These are phyloP conservation scores for Halichoerus grypus DNA, from an alignment of 2,113 vertebrate genomes.

Conservation along the genomic window DNA sequence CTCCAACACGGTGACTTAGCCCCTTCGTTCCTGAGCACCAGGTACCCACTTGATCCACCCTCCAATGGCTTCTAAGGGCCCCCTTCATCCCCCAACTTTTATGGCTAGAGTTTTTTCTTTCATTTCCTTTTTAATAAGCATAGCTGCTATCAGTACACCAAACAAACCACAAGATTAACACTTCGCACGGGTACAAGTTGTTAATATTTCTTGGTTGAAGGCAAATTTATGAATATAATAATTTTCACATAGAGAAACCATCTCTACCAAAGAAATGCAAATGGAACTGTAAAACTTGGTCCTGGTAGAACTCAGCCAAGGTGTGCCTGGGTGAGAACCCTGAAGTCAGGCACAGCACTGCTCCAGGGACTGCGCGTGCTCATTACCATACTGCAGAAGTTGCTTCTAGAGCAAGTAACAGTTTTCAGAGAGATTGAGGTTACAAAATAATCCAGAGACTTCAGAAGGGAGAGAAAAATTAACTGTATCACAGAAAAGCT, in stretches of 20 bases:
- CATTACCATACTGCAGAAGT: slow-evolving; percentile 81
- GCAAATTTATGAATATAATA: neutral
- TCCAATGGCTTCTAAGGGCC: neutral
- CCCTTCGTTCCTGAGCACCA: neutral
- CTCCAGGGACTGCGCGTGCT: slow-evolving; percentile 75
- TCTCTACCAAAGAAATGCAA: neutral
- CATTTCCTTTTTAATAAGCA: neutral
- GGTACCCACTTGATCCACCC: neutral
- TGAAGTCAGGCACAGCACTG: slow-evolving; percentile 64
- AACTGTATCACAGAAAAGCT: slow-evolving; percentile 58
- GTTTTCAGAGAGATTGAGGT: slow-evolving; percentile 78
- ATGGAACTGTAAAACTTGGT: neutral
- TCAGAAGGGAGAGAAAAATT: slow-evolving; percentile 70
- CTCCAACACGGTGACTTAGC: neutral
- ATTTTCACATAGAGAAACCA: neutral
- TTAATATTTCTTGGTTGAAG: neutral
- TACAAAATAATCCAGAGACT: slow-evolving; percentile 75
- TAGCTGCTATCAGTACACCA: neutral
- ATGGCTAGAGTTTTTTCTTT: neutral
- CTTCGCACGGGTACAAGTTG: neutral
- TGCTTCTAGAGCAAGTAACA: slow-evolving; percentile 76
- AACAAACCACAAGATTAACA: neutral
- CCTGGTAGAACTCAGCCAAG: slow-evolving; percentile 65
- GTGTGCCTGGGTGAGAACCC: slow-evolving; percentile 75
- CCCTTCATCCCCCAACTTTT: neutral